Evolutionary conservation across 1,140 invertebrate genomes (phyloP).

Genomic region (Lepidotrigona ventralis): DNA sequence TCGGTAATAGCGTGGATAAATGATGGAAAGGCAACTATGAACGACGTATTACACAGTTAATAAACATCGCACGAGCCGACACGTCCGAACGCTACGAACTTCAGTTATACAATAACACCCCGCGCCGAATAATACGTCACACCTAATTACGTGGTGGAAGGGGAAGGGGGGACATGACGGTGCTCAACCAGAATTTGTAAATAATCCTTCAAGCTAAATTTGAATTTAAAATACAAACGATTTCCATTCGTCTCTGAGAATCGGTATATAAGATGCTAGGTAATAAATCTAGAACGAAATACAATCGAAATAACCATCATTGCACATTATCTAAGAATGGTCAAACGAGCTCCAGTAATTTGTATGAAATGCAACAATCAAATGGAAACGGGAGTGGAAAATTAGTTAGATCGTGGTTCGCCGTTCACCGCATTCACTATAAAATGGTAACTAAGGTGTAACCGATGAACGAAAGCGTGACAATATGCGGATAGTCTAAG

Average conservation of each 20-base stretch:
- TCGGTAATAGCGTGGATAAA: too few relatives aligned
- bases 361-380: slow-evolving; percentile 18
- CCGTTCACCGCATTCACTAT: slow-evolving; percentile 14
- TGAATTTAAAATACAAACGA: not conserved
- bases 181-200: too few relatives aligned
- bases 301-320: not conserved
- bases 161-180: too few relatives aligned
- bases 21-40: too few relatives aligned
- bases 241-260: not conserved
- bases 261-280: not conserved
- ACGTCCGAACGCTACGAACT: too few relatives aligned
- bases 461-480: slow-evolving; percentile 42
- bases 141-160: too few relatives aligned
- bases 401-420: slow-evolving; percentile 37
- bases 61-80: too few relatives aligned
- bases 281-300: not conserved
- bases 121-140: too few relatives aligned
- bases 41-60: too few relatives aligned
- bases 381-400: slow-evolving; percentile 37
- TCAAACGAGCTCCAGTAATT: slow-evolving; percentile 1
- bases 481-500: slow-evolving; percentile 26
- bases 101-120: too few relatives aligned
- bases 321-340: not conserved
- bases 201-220: not conserved
- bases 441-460: slow-evolving; percentile 9